These are phyloP conservation scores for Andrena bucephala DNA, from an alignment of 2,888 invertebrate species.

Conservation along the genomic window DNA sequence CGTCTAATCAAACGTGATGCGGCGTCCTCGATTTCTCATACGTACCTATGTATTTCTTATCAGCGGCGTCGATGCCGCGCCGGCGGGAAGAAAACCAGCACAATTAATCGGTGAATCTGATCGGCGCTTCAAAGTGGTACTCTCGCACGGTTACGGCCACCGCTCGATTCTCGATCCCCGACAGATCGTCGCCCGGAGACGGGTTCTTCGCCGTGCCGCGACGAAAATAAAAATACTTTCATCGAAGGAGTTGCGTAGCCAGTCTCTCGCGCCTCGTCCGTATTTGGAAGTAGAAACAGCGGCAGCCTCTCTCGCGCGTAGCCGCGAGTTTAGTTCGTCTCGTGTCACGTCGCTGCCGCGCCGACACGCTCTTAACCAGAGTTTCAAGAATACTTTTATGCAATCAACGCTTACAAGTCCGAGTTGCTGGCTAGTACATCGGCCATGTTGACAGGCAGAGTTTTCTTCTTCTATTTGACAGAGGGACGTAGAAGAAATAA, in stretches of 20 bases:
- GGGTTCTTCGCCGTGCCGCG: conserved; percentile 50
- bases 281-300: conserved; percentile 74
- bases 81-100: background rate
- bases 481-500: background rate
- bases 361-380: conserved; percentile 21
- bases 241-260: conserved; percentile 73
- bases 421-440: background rate
- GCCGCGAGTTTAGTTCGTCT: conserved; percentile 55
- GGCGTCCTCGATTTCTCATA: conserved; percentile 27
- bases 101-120: conserved; percentile 27
- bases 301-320: conserved; percentile 42
- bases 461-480: background rate
- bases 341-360: conserved; percentile 39
- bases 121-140: conserved; percentile 39
- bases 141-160: background rate
- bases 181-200: conserved; percentile 45
- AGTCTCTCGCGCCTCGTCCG: conserved; percentile 67
- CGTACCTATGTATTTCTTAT: conserved; percentile 31
- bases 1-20: background rate
- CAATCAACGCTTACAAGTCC: conserved; percentile 14
- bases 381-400: conserved; percentile 46
- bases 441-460: background rate
- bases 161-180: conserved; percentile 24
- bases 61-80: conserved; percentile 29
- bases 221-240: conserved; percentile 76